Conservation (phyloP, 2,888 invertebrate species). For the Acrobasis suavella region DNA sequence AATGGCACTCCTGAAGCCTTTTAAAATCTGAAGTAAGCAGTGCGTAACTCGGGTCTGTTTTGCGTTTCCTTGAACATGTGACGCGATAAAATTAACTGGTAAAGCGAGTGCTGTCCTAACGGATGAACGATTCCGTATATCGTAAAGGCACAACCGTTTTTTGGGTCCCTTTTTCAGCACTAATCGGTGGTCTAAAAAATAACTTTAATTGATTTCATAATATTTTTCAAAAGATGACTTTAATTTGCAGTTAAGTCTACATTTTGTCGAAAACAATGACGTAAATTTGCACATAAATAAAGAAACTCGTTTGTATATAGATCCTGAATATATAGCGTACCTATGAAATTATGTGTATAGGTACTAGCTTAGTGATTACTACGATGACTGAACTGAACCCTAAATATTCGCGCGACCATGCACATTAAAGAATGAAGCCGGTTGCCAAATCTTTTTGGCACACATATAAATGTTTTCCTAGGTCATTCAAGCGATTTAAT, state of each 20-base stretch:
- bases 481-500: slow-evolving; percentile 5
- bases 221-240: too few species aligned
- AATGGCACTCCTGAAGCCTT: background rate
- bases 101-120: background rate
- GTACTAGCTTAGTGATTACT: background rate
- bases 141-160: background rate
- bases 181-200: too few species aligned
- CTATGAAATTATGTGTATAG: too few species aligned
- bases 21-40: slow-evolving; percentile 12
- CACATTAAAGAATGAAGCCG: slow-evolving; percentile 15
- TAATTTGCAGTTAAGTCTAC: too few species aligned
- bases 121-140: background rate
- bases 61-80: slow-evolving; percentile 11
- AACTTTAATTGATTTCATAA: too few species aligned
- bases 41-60: slow-evolving; percentile 6
- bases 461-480: background rate
- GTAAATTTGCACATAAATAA: too few species aligned
- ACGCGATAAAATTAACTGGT: slow-evolving; percentile 4
- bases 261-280: too few species aligned
- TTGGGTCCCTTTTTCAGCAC: too few species aligned
- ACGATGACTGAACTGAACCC: background rate
- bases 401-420: slow-evolving; percentile 6
- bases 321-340: background rate
- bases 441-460: slow-evolving; percentile 10
- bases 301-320: too few species aligned